Percentiles rank a stretch among this genome's conserved stretches.
These are phyloP conservation scores for Mastomys coucha DNA, from an alignment of 2,113 vertebrate species.

Conservation along the genomic window DNA sequence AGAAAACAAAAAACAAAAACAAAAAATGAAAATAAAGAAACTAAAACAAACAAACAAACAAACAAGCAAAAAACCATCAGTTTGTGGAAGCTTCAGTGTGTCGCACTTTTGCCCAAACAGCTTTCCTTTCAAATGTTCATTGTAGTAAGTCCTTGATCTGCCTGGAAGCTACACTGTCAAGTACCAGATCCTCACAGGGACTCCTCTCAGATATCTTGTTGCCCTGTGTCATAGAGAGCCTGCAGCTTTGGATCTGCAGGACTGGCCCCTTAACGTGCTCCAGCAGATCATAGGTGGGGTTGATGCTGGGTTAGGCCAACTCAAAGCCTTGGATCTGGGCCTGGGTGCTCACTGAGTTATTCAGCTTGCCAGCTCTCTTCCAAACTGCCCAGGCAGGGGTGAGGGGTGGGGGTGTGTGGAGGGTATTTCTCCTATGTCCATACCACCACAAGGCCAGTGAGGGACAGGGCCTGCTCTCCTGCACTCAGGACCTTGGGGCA, in stretches of 20 bases:
- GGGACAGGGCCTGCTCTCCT: neutral
- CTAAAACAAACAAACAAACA: neutral
- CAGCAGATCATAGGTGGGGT: no score
- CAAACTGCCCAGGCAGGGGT: neutral
- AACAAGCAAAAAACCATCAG: no score
- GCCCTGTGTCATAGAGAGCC: neutral
- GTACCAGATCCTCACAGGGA: neutral
- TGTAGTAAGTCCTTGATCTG: neutral
- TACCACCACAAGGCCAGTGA: neutral
- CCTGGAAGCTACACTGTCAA: neutral
- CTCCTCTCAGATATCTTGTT: neutral
- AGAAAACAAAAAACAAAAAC: neutral
- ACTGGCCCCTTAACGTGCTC: no score
- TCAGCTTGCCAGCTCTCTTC: neutral
- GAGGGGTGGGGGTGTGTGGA: neutral
- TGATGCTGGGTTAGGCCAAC: no score
- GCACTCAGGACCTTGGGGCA: neutral
- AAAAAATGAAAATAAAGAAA: neutral
- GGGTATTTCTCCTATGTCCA: no score
- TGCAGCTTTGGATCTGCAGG: no score
- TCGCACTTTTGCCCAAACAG: neutral
- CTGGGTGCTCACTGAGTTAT: neutral
- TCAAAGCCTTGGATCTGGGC: neutral
- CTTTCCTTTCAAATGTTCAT: neutral
- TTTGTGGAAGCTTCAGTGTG: neutral